These are phyloP conservation scores for Hippopotamyrus pictus DNA, from an alignment of 2,797 vertebrate genomes.

Conservation along the genomic window DNA sequence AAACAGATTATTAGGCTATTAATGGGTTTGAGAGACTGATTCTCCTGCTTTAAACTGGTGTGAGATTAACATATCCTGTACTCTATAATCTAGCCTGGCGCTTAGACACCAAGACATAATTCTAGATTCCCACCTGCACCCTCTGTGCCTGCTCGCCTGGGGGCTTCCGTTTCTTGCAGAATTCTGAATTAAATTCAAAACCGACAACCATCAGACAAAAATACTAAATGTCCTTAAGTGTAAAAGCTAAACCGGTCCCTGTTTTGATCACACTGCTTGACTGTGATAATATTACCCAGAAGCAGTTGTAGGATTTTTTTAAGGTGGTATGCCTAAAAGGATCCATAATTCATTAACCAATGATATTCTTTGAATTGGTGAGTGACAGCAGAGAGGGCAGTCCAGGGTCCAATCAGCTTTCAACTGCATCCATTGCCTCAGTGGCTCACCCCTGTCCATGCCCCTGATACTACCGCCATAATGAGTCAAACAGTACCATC, in stretches of 20 bases:
- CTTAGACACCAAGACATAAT: conserved; percentile 22
- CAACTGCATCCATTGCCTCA: background rate
- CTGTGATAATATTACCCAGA: background rate
- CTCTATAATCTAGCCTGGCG: conserved; percentile 64
- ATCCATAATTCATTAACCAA: background rate
- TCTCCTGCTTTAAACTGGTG: conserved; percentile 61
- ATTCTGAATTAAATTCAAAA: background rate
- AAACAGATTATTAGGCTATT: conserved; percentile 62
- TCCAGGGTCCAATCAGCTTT: background rate
- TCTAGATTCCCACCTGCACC: conserved; percentile 26
- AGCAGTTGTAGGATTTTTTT: background rate
- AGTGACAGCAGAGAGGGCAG: background rate
- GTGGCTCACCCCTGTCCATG: background rate
- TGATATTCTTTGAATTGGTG: background rate
- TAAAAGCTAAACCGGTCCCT: background rate
- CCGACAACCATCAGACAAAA: background rate
- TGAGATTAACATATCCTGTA: conserved; percentile 67
- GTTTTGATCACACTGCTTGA: background rate
- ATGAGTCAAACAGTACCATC: background rate
- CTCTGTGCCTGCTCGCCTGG: conserved; percentile 39
- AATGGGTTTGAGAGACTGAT: conserved; percentile 62
- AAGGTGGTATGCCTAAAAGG: background rate
- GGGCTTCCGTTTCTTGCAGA: background rate
- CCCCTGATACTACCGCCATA: background rate
- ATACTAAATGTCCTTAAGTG: background rate